Evolutionary conservation across 2,113 vertebrate species (phyloP), one percentile per base, ranked within the genome.

Genomic region (Heterotilapia buettikoferi): DNA sequence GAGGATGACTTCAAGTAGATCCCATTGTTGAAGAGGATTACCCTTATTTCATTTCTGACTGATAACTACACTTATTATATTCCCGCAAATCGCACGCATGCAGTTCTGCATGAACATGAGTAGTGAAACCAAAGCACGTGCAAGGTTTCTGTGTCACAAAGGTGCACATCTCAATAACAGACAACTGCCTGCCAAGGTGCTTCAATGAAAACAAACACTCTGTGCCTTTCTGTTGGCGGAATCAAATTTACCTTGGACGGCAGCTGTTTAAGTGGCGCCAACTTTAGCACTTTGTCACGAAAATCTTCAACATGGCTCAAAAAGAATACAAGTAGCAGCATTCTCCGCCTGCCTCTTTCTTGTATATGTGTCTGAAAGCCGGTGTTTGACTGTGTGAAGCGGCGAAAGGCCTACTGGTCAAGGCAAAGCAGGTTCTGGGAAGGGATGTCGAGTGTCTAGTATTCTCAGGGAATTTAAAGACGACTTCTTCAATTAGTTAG

Each of bases 241-340:
- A 83, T 56, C 29, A 82, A 10, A 86, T 93, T 94, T 86, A 90
- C 92, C 81, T 93, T 93, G 94, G 93, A 90, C 54, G 2, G 63
- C 90, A 80, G 86, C 45, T 45, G 84, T 68, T 89, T 63, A 56
- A 80, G 73, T 81, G 4, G 84, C 29, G 92, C 93, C 92, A 94
- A 91, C 91, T 93, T 94, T 95, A 85, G 59, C 95, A 93, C 95
- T 95, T 95, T 96, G 95, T 96, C 95, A 94, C 8, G 78, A 94
- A 91, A 95, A 92, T 95, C 68, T 21, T 84, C 95, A 92, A 95
- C 95, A 95, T 84, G 90, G 84, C 87, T 94, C 94, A 40, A 94
- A 95, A 94, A 95, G 86, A 94, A 93, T 53, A 93, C 90, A 93
- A 93, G 90, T 92, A 91, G 91, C 87, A 53, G 88, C 90, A 43